Percentiles rank a stretch among this genome's conserved stretches.
Conservation (phyloP, 2,113 vertebrate species). For the Forbesichthys papilliferus region DNA sequence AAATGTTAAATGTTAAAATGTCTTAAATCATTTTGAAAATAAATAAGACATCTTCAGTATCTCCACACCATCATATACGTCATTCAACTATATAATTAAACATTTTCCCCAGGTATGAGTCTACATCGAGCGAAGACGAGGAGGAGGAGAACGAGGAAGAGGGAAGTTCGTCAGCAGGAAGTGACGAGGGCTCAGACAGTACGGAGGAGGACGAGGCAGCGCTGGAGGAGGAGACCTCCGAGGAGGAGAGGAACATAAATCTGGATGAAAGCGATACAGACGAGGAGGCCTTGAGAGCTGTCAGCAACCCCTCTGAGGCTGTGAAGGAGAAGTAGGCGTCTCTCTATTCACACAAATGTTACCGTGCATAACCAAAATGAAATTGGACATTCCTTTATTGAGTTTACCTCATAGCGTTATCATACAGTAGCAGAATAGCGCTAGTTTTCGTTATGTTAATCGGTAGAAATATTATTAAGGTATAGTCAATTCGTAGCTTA, state of each 20-base stretch:
- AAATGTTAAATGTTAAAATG: too few relatives aligned
- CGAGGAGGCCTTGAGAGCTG: conserved; percentile 36
- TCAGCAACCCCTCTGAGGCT: conserved; percentile 42
- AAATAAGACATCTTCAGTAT: too few relatives aligned
- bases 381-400: too few relatives aligned
- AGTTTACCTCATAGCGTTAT: too few relatives aligned
- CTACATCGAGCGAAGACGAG: conserved; percentile 87
- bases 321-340: conserved; percentile 85
- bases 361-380: too few relatives aligned
- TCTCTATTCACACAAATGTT: neutral
- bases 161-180: conserved; percentile 76
- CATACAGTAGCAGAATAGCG: too few relatives aligned
- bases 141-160: conserved; percentile 67
- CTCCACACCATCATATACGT: too few relatives aligned
- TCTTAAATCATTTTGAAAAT: too few relatives aligned
- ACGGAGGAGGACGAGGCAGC: conserved; percentile 77
- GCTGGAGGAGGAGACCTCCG: conserved; percentile 77
- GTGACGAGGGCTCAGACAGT: conserved; percentile 75
- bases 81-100: neutral
- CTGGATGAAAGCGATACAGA: conserved; percentile 64
- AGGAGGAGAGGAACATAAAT: conserved; percentile 78
- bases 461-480: too few relatives aligned
- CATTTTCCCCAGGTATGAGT: conserved; percentile 84
- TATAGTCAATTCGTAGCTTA: too few relatives aligned
- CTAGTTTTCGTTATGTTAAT: too few relatives aligned